Conservation (phyloP, 2,113 vertebrate species). For the Neotragus moschatus region DNA sequence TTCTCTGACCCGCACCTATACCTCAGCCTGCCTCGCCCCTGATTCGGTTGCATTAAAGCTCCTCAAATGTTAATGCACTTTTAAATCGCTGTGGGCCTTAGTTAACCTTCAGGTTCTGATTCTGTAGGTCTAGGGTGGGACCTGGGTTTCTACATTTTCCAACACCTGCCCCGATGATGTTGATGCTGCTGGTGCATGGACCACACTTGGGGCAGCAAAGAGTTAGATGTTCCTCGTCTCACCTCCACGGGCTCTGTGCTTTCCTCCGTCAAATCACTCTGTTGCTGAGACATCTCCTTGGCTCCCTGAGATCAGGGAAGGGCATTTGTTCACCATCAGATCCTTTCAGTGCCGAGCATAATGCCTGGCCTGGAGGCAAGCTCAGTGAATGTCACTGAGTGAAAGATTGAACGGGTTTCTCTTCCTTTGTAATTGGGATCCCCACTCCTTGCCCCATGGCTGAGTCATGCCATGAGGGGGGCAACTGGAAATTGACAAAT, state of each 20-base stretch:
- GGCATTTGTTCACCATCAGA: neutral
- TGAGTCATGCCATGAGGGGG: neutral
- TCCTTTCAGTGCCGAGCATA: neutral
- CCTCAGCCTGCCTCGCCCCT: neutral
- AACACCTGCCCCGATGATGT: neutral
- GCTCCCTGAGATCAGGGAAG: neutral
- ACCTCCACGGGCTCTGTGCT: neutral
- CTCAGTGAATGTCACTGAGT: neutral
- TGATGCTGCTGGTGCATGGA: neutral
- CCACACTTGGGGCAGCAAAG: neutral
- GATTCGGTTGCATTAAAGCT: neutral
- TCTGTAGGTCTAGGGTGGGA: neutral
- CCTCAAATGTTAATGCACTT: neutral
- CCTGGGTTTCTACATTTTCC: neutral
- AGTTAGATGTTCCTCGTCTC: neutral
- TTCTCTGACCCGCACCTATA: neutral
- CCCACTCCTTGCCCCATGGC: neutral
- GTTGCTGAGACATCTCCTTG: neutral
- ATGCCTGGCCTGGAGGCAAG: neutral
- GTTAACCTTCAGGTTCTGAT: neutral
- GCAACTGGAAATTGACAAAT: neutral
- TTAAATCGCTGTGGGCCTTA: neutral
- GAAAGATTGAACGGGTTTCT: neutral
- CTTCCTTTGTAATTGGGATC: neutral
- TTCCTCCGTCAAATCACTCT: neutral